Base-by-base conservation (phyloP, 1,140 invertebrate genomes). In the Ceratitis capitata region DNA sequence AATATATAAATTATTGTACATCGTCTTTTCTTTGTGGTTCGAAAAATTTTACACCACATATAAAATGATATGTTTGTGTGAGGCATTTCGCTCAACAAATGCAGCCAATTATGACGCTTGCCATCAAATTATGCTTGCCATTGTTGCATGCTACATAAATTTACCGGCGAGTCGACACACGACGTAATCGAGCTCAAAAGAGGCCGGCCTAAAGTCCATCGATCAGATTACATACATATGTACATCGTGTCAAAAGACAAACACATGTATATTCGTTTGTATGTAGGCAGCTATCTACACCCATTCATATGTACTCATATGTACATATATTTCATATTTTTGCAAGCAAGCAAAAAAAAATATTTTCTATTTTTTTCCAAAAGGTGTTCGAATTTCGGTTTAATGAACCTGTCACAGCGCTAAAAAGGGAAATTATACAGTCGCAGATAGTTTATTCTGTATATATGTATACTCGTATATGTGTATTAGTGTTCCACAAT, bases 61-160 rank as follows among this genome's bases (percentile, higher is more conserved):
- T 19, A 45, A 23, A n/a, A n/a, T n/a, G n/a, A 78, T 16, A 19
- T 32, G 39, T 26, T 0, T 5, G 12, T 78, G 16, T 78, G n/a
- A 45, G n/a, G 16, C 12, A 45, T 39, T 78, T 45, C 51, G 51
- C 51, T n/a, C 1, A 61, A 29, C 56, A 61, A 78, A 78, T 23
- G 0, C 5, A 45, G 7, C 19, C 32, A 78, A 78, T 78, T 78
- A 78, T 78, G 19, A 45, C 69, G 69, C n/a, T 45, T 78, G n/a
- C 39, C 69, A 78, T 78, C 42, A 78, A 69, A 69, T 39, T 69
- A 69, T 69, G 61, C 61, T 69, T 19, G n/a, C 14, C 61, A 6
- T 69, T 35, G 32, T 69, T 69, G 61, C 61, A 69, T 69, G 61
- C 61, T 69, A 69, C 35, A 69, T 69, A 69, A 69, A 39, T 69